These are phyloP conservation scores for Eristalis arbustorum DNA, from an alignment of 2,888 invertebrate genomes.

Conservation along the genomic window DNA sequence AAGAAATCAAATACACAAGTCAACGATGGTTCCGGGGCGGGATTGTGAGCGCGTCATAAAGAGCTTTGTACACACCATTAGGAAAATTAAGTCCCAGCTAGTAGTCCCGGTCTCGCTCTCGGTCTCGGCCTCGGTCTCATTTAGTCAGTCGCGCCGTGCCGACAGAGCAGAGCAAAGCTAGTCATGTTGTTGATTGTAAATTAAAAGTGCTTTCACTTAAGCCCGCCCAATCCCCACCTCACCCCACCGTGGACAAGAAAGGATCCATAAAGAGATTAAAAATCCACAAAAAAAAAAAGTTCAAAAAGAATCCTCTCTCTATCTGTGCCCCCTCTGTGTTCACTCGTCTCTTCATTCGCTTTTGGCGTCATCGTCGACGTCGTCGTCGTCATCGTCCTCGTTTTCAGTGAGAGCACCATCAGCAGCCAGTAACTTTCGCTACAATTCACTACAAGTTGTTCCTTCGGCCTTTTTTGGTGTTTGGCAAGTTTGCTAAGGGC, in stretches of 20 bases:
- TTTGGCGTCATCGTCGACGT: conserved; percentile 1
- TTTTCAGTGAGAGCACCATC: neutral
- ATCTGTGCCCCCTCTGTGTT: no score
- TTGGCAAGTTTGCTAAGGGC: conserved; percentile 1
- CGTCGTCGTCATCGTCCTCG: neutral
- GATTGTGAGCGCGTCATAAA: conserved; percentile 3
- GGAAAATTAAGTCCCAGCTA: conserved; percentile 54
- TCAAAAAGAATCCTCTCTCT: conserved; percentile 52
- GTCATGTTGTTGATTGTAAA: conserved; percentile 63
- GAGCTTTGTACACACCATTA: conserved; percentile 65
- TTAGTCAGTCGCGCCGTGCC: conserved; percentile 6
- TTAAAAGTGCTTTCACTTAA: conserved; percentile 64
- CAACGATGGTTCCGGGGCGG: neutral
- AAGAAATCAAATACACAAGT: conserved; percentile 5
- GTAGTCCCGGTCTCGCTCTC: neutral
- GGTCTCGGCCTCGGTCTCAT: neutral
- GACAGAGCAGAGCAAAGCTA: neutral
- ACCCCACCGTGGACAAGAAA: neutral
- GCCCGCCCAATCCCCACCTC: neutral
- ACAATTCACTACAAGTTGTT: conserved; percentile 52
- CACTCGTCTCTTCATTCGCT: conserved; percentile 27
- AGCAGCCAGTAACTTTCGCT: conserved; percentile 46
- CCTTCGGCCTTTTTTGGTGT: conserved; percentile 5
- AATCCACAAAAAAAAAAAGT: conserved; percentile 42
- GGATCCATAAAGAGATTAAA: conserved; percentile 68